These are phyloP conservation scores for Bubo scandiacus DNA, from an alignment of 2,113 vertebrate species.

Conservation along the genomic window DNA sequence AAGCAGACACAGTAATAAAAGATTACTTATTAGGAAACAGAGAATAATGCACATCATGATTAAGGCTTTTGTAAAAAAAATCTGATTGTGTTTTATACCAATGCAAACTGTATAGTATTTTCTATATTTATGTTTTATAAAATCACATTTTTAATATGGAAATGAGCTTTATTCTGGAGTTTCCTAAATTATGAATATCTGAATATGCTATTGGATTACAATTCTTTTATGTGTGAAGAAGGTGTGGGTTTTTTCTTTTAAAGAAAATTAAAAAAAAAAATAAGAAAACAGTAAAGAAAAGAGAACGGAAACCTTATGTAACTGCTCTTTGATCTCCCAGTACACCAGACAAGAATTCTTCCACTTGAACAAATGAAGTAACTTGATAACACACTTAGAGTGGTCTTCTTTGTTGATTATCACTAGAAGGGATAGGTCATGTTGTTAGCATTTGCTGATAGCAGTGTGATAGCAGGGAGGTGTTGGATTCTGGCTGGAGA, in stretches of 20 bases:
- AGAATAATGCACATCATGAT: not conserved
- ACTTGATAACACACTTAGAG: constrained; percentile 7
- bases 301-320: not conserved
- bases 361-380: constrained; percentile 39
- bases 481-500: not conserved
- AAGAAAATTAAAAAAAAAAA: not conserved
- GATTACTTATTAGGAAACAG: not conserved
- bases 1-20: not conserved
- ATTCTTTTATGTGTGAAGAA: not conserved
- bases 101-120: not conserved
- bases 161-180: not conserved
- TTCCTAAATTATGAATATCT: not conserved
- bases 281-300: not conserved
- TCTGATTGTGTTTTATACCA: not conserved
- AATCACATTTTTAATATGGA: not conserved
- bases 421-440: not conserved
- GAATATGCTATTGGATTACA: not conserved
- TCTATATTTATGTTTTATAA: not conserved
- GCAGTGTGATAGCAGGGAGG: rapidly evolving
- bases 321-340: constrained; percentile 26
- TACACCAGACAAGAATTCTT: constrained; percentile 18
- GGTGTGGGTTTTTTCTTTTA: not conserved
- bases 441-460: not conserved
- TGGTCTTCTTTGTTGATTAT: not conserved
- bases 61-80: not conserved